Conservation (phyloP, 2,113 vertebrate species). For the Dicaeum eximium region DNA sequence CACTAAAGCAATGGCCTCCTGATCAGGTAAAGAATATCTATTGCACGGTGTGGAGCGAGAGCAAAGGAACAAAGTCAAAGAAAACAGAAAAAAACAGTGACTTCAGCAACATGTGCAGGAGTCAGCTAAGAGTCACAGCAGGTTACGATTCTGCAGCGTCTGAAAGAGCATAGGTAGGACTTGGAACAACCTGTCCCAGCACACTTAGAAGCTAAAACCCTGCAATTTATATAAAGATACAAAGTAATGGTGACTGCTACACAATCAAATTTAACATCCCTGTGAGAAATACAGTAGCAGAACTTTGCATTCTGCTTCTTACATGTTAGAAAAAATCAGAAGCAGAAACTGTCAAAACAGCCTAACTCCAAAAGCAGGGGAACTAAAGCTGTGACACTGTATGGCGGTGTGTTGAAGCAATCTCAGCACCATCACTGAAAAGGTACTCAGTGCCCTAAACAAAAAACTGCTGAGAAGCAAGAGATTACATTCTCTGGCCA, state of each 20-base stretch:
- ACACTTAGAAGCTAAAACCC: neutral
- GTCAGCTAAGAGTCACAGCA: neutral
- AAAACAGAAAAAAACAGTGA: neutral
- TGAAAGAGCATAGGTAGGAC: neutral
- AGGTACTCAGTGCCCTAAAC: neutral
- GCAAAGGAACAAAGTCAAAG: neutral
- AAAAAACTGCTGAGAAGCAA: neutral
- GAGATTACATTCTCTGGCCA: neutral
- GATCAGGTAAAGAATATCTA: neutral
- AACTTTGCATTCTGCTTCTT: neutral
- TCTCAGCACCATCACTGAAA: neutral
- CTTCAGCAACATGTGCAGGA: neutral
- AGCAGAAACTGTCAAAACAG: neutral
- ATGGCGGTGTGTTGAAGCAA: neutral
- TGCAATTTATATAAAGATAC: neutral
- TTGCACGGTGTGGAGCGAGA: fast-evolving
- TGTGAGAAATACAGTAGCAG: neutral
- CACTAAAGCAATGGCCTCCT: neutral
- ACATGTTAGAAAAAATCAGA: neutral
- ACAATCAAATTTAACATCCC: neutral
- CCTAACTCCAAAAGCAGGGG: neutral
- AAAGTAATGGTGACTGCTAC: neutral
- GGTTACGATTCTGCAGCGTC: neutral
- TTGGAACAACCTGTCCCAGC: neutral
- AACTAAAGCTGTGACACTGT: neutral